Percentiles rank a stretch among this genome's conserved stretches.
These are phyloP conservation scores for Beroe ovata DNA, from an alignment of 37 sponge, comb jelly and placozoan genomes.

Conservation along the genomic window DNA sequence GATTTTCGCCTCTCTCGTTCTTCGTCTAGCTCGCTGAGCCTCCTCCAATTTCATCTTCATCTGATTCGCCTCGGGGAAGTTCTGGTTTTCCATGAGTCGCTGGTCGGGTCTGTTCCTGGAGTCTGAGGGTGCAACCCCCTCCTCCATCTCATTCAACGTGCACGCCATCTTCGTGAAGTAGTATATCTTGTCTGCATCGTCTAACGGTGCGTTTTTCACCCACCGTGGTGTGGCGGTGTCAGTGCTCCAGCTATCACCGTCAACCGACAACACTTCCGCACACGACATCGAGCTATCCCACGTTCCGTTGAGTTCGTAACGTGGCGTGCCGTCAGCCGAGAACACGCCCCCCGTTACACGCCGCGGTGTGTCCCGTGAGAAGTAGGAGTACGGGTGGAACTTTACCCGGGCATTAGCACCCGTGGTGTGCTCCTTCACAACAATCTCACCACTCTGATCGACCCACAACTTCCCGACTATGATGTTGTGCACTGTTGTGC, in stretches of 20 bases:
- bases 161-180: conserved; percentile 77
- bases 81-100: conserved; percentile 58
- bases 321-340: conserved; percentile 70
- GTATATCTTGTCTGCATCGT: conserved; percentile 77
- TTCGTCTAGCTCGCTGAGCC: conserved; percentile 88
- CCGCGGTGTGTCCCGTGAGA: conserved; percentile 69
- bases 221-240: neutral
- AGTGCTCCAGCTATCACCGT: conserved; percentile 68
- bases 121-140: conserved; percentile 90
- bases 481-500: conserved; percentile 92
- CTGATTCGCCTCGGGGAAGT: conserved; percentile 30
- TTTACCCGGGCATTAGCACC: conserved; percentile 80
- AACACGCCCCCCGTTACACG: conserved; percentile 80
- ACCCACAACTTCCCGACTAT: conserved; percentile 96
- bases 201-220: conserved; percentile 29
- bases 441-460: conserved; percentile 92
- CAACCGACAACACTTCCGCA: conserved; percentile 70
- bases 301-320: conserved; percentile 80
- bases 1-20: conserved; percentile 82
- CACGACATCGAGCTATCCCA: conserved; percentile 86
- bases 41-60: conserved; percentile 81
- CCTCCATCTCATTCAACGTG: conserved; percentile 86
- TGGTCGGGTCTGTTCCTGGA: conserved; percentile 88
- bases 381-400: conserved; percentile 87
- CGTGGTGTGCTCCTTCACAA: conserved; percentile 87